Conservation (phyloP, 2,888 invertebrate species). For the Scaptomyza tumidula region DNA sequence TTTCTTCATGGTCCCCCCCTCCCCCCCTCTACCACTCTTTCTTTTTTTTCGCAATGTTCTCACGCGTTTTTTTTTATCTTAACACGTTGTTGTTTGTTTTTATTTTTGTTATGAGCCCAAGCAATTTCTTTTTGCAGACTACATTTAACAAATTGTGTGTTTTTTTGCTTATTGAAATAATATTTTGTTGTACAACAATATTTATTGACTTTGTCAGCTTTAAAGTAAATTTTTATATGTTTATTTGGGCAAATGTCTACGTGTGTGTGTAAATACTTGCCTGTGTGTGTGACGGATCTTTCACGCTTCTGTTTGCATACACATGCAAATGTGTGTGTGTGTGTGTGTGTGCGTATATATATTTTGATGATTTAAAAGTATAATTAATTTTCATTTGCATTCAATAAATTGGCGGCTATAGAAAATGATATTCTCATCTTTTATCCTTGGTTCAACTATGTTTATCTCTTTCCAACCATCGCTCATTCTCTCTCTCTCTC, state of each 20-base stretch:
- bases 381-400: conserved; percentile 61
- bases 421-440: conserved; percentile 13
- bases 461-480: neutral
- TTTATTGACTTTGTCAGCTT: conserved; percentile 84
- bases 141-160: conserved; percentile 29
- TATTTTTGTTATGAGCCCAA: conserved; percentile 46
- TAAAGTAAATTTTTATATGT: conserved; percentile 82
- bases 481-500: neutral
- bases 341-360: conserved; percentile 1
- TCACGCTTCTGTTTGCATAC: conserved; percentile 27
- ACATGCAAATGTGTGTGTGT: conserved; percentile 32
- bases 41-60: conserved; percentile 28
- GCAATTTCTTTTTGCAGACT: conserved; percentile 54
- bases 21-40: neutral
- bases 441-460: neutral
- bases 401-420: conserved; percentile 41
- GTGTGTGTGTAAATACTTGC: conserved; percentile 9
- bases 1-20: neutral
- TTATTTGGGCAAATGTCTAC: conserved; percentile 68
- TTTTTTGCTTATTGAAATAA: conserved; percentile 81
- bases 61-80: conserved; percentile 34
- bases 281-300: conserved; percentile 29
- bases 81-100: conserved; percentile 40
- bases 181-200: conserved; percentile 83
- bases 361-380: conserved; percentile 70